Percentiles rank a stretch among this genome's conserved stretches.
Conservation (phyloP, 2,113 vertebrate genomes). For the Hippocampus comes region DNA sequence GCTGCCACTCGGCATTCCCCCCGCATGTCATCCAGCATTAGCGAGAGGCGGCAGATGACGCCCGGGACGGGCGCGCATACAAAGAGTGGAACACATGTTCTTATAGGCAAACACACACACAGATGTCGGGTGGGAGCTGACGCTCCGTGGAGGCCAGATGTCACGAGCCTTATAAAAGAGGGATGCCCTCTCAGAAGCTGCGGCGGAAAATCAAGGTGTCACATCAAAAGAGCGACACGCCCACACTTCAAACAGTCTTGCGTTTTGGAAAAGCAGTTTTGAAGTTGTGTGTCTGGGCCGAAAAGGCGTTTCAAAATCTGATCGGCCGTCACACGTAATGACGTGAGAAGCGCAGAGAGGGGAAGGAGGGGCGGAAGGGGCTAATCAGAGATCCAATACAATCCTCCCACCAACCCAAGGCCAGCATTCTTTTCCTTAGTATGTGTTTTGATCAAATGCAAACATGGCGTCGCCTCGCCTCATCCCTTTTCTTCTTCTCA, state of each 20-base stretch:
- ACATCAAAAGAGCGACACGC: conserved; percentile 60
- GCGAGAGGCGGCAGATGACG: conserved; percentile 54
- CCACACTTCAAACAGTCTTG: not conserved
- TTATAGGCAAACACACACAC: conserved; percentile 5
- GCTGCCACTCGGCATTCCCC: conserved; percentile 62
- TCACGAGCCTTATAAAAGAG: conserved; percentile 59
- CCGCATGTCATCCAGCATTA: conserved; percentile 52
- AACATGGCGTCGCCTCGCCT: conserved; percentile 28
- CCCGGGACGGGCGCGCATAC: conserved; percentile 20
- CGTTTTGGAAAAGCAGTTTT: conserved; percentile 47
- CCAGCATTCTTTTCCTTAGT: conserved; percentile 23
- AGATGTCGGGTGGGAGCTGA: conserved; percentile 13
- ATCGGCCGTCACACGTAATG: conserved; percentile 40
- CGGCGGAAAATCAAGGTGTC: conserved; percentile 69
- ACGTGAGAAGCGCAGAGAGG: conserved; percentile 16
- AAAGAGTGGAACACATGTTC: conserved; percentile 34
- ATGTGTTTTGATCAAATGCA: conserved; percentile 38
- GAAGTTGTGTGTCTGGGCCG: conserved; percentile 27
- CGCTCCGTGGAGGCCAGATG: conserved; percentile 56
- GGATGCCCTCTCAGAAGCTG: conserved; percentile 63
- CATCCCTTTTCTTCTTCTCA: conserved; percentile 28
- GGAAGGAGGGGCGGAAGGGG: conserved; percentile 16
- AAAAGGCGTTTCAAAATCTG: conserved; percentile 51
- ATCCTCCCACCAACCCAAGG: conserved; percentile 44
- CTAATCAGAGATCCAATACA: conserved; percentile 57